Conservation (phyloP, 2,113 vertebrate genomes). For the Ailuropoda melanoleuca region DNA sequence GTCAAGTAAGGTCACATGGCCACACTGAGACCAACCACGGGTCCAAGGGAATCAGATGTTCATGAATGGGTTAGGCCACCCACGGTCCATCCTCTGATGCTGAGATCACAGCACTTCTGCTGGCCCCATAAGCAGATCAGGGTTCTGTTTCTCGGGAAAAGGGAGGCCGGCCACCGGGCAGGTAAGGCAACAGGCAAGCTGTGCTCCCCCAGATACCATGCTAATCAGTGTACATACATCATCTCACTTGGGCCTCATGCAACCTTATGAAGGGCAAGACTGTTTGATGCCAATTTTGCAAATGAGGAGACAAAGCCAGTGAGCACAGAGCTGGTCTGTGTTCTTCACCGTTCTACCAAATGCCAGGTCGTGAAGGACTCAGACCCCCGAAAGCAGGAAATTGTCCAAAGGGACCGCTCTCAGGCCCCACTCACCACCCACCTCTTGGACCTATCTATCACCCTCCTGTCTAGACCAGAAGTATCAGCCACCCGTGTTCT, state of each 20-base stretch:
- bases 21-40: background rate
- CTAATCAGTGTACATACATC: background rate
- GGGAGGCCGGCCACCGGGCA: background rate
- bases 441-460: background rate
- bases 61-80: background rate
- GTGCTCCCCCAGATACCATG: fast-evolving
- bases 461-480: background rate
- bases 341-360: background rate
- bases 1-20: background rate
- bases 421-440: background rate
- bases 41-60: background rate
- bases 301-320: background rate
- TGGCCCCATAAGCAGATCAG: background rate
- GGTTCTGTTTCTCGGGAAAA: background rate
- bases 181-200: background rate
- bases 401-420: fast-evolving
- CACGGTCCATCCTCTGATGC: background rate
- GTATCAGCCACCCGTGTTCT: background rate
- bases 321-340: background rate
- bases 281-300: background rate
- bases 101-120: background rate
- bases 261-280: background rate
- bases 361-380: background rate
- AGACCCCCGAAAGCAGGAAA: background rate
- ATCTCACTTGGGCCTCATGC: background rate